These are phyloP conservation scores for Actinia tenebrosa DNA, from an alignment of 64 coral and sea anemone genomes.

Conservation along the genomic window DNA sequence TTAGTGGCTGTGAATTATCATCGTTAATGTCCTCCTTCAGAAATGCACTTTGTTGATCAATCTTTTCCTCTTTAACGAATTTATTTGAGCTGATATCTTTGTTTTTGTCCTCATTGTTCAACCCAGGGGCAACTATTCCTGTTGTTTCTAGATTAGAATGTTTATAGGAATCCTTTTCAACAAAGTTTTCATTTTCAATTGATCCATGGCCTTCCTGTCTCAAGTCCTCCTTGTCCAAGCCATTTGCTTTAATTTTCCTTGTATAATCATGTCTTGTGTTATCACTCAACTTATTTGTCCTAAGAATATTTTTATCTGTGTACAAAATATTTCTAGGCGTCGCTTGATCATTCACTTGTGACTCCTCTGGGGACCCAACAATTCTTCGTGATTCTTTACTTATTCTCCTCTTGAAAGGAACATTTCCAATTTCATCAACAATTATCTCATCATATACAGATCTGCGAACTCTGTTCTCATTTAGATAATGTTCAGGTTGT, in stretches of 20 bases:
- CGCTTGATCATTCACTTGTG: background rate
- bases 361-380: background rate
- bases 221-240: background rate
- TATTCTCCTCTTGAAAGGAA: background rate
- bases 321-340: background rate
- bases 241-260: background rate
- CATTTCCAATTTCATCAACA: background rate
- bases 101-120: background rate
- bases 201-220: background rate
- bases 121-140: background rate
- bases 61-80: background rate
- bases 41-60: background rate
- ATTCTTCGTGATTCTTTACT: background rate
- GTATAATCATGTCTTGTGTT: no score
- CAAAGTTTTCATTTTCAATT: background rate
- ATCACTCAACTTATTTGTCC: no score
- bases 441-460: background rate
- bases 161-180: background rate
- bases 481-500: background rate
- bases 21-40: background rate
- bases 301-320: background rate
- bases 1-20: background rate
- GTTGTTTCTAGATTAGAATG: background rate
- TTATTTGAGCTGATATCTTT: background rate
- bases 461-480: background rate